phyloP scores from a whole-genome alignment of 2,113 vertebrate species.

The Jaculus jaculus region DNA sequence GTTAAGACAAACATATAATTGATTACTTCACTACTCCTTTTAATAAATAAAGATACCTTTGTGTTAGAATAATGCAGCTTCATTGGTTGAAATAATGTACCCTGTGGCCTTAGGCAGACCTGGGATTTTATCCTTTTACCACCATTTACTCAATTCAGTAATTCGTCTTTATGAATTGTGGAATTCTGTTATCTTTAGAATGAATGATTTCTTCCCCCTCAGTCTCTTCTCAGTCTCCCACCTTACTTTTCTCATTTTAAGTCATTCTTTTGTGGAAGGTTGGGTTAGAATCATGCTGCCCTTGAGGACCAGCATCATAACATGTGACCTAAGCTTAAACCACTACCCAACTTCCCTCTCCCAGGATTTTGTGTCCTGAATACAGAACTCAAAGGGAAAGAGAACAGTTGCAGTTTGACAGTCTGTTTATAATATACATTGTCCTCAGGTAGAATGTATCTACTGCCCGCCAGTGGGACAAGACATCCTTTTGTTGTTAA shows the following conservation, averaged over 20 bases:
- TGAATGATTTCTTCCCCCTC: rapidly evolving
- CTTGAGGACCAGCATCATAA: not conserved
- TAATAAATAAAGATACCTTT: not conserved
- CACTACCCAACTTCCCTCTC: not conserved
- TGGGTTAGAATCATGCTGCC: not conserved
- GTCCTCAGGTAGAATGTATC: not conserved
- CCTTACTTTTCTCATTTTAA: not conserved
- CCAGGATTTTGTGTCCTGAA: not conserved
- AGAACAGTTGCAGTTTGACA: not conserved
- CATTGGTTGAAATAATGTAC: not conserved
- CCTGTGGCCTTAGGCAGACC: not conserved
- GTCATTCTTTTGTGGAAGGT: not conserved
- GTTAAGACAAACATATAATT: not conserved
- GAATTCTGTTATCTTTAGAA: not conserved
- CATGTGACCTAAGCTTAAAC: not conserved
- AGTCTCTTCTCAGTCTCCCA: not conserved
- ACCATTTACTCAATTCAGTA: not conserved
- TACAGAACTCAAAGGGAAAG: not conserved
- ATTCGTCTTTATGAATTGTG: not conserved
- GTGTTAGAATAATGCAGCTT: not conserved
- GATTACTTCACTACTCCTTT: not conserved
- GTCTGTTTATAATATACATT: not conserved
- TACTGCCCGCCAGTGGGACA: not conserved
- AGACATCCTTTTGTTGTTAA: not conserved
- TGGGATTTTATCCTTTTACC: not conserved